Conservation (phyloP, 1,140 invertebrate species). For the Maconellicoccus hirsutus region DNA sequence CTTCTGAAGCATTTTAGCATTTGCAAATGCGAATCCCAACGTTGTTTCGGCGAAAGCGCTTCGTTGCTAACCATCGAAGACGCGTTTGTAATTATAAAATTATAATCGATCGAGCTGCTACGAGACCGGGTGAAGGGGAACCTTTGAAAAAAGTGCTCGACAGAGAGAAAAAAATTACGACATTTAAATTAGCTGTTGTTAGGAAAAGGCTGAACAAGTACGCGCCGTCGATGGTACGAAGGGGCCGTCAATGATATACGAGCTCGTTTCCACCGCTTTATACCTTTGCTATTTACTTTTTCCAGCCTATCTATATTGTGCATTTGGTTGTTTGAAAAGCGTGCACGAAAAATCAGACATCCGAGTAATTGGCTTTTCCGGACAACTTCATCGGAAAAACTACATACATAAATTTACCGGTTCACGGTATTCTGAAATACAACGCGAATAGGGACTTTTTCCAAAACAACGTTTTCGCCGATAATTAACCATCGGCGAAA, state of each 20-base stretch:
- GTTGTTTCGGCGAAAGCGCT: too few species aligned
- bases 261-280: constrained; percentile 2
- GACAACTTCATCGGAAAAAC: constrained; percentile 12
- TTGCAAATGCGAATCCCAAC: too few species aligned
- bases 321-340: not conserved
- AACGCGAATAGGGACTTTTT: not conserved
- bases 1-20: too few species aligned
- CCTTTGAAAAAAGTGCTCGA: too few species aligned
- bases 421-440: not conserved
- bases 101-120: too few species aligned
- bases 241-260: constrained; percentile 6
- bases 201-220: not conserved
- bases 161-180: too few species aligned
- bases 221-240: not conserved
- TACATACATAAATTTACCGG: constrained; percentile 17
- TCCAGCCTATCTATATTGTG: not conserved
- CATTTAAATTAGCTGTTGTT: too few species aligned
- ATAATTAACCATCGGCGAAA: constrained; percentile 4
- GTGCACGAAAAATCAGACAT: constrained; percentile 18
- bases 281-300: constrained; percentile 11
- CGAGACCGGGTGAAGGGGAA: too few species aligned
- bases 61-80: too few species aligned
- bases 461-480: not conserved
- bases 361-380: constrained; percentile 18
- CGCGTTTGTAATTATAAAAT: too few species aligned